Evolutionary conservation across 2,797 vertebrate genomes (phyloP), one percentile per base, ranked within the genome.

Genomic region (Hoplostethus atlanticus): DNA sequence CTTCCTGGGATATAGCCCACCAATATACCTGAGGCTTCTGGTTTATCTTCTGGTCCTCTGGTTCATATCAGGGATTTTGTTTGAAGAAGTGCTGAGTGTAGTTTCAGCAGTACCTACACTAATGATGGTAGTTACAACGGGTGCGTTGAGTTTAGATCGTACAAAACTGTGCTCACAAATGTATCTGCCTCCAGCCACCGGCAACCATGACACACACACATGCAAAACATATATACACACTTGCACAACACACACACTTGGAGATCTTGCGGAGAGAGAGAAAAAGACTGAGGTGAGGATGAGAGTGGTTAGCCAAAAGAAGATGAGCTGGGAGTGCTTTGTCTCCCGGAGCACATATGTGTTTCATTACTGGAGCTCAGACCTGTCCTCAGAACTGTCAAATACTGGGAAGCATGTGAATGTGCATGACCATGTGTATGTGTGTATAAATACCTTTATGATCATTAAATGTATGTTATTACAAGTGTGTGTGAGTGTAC

Each of bases 331-430:
- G 75, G 83, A 89, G 73, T 81, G 71, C 84, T 84, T 67, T 64
- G 81, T 88, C 86, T 90, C 75, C 70, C 62, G 75, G 77, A 88
- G 77, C 83, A 87, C 94, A 95, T 79, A 21, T 94, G 94, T 63
- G 92, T 90, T 86, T 90, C 78, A 87, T 95, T 93, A 93, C 58
- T 42, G 40, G 28, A 72, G 67, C 81, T 87, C 83, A 88, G 88
- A 92, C 89, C 71, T 90, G 88, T 91, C 86, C 74, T 81, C 84
- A 50, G 67, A 83, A 81, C 87, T 79, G 83, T 86, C 82, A 88
- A 51, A 84, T 76, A 76, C 73, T 59, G 76, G 40, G 60, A 84
- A 81, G 81, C 71, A 83, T 87, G 75, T 65, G 64, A 71, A 83
- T 81, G 69, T 68, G 58, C 64, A 68, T 47, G 70, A 77, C 61